These are phyloP conservation scores for Salvelinus fontinalis DNA, from an alignment of 2,113 vertebrate species.

Conservation along the genomic window DNA sequence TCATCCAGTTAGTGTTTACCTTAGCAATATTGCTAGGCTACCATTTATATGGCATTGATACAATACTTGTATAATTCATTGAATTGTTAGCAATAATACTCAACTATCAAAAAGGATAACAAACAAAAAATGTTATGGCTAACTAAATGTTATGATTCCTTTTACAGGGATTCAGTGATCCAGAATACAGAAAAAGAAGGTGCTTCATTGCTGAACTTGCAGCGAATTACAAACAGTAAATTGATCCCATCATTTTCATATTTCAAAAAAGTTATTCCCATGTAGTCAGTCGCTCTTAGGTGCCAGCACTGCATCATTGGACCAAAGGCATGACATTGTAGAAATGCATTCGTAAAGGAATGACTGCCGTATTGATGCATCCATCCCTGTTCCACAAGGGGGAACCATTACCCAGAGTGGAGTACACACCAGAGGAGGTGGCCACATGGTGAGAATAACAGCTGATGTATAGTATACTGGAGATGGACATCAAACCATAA, in stretches of 20 bases:
- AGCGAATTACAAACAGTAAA: conserved; percentile 78
- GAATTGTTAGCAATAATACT: not conserved
- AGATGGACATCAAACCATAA: not conserved
- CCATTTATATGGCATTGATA: not conserved
- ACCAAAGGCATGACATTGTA: conserved; percentile 35
- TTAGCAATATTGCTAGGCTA: not conserved
- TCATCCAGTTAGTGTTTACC: conserved; percentile 72
- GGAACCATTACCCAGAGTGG: conserved; percentile 73
- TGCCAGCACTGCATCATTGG: not conserved
- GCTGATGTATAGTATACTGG: not conserved
- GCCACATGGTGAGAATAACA: conserved; percentile 77
- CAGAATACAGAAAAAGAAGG: conserved; percentile 76
- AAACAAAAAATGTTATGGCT: not conserved
- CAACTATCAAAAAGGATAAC: not conserved
- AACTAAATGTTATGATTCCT: not conserved
- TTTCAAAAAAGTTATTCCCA: conserved; percentile 20
- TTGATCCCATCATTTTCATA: not conserved
- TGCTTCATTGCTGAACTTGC: conserved; percentile 74
- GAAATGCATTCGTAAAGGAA: no score
- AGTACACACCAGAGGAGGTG: conserved; percentile 78
- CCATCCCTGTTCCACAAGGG: conserved; percentile 61
- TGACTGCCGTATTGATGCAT: conserved; percentile 68
- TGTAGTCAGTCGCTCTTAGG: not conserved
- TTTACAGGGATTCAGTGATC: conserved; percentile 73
- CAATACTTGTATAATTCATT: not conserved